Evolutionary conservation across 2,888 invertebrate species (phyloP), one percentile per base, ranked within the genome.

Genomic region (Nephrotoma flavescens): DNA sequence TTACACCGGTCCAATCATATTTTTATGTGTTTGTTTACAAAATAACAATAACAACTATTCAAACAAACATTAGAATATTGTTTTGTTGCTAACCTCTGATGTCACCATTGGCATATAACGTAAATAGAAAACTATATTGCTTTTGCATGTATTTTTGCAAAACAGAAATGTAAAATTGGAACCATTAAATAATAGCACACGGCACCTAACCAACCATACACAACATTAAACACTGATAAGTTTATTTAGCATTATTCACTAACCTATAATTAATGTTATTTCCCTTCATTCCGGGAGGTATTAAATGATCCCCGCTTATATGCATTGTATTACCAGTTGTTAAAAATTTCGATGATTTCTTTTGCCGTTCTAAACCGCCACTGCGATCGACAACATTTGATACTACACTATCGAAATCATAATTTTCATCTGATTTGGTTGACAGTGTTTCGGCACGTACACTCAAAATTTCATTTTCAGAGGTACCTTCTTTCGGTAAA

Each of bases 291-390:
- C 52, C 52, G 15, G 52, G 52, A 85, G 85, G 85, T 15, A 42
- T 42, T 44, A 85, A 85, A 19, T 44, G 44, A 42, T 44, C 44
- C 44, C 90, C 91, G 87, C 91, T 92, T 44, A 91, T 92, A 4
- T 93, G 93, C 91, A 93, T 90, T 44, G 19, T 44, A 85, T 19
- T 85, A 6, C 52, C 52, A 57, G 85, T 44, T 42, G 85, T 44
- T 85, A 44, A 19, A 31, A 19, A 19, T 45, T 42, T 42, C 31
- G 31, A 44, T 19, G 31, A 45, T 45, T 42, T 42, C 5, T 83
- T 83, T 83, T 83, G 41, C 6, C 83, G 83, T 41, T 83, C 83
- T 83, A 41, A 83, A 41, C n/a, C 52, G n/a, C 52, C 7, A 57
- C 52, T 15, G 15, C 52, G 52, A 6, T 57, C 52, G 52, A 57